Percentiles rank a stretch among this genome's conserved stretches.
These are phyloP conservation scores for Glaucomys volans DNA, from an alignment of 2,113 vertebrate species.

Conservation along the genomic window DNA sequence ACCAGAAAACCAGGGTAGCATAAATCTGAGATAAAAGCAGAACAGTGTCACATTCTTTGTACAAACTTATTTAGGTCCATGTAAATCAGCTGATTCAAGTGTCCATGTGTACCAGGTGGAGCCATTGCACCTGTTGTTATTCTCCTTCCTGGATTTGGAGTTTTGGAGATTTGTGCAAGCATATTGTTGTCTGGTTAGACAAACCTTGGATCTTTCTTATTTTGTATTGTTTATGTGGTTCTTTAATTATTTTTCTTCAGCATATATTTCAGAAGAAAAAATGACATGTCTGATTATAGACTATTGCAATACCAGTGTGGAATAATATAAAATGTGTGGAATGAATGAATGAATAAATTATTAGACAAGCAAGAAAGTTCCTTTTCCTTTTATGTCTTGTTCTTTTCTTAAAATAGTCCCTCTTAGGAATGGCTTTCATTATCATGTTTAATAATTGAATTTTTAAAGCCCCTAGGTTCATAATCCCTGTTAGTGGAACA, in stretches of 20 bases:
- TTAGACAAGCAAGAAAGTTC: neutral
- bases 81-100: neutral
- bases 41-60: neutral
- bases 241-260: neutral
- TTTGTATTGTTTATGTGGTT: neutral
- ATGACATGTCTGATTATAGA: neutral
- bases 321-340: neutral
- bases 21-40: neutral
- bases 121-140: too few species aligned
- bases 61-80: neutral
- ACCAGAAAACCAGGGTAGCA: neutral
- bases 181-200: neutral
- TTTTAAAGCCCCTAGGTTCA: neutral
- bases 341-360: neutral
- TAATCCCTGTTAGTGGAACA: neutral
- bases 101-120: accelerated
- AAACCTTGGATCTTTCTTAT: neutral
- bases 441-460: neutral
- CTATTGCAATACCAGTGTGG: neutral
- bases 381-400: neutral
- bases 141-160: neutral
- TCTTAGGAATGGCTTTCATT: neutral
- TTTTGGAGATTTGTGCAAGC: neutral
- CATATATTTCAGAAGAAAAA: neutral
- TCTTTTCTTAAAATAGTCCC: neutral